These are phyloP conservation scores for Papilio machaon DNA, from an alignment of 1,140 invertebrate genomes.

Conservation along the genomic window DNA sequence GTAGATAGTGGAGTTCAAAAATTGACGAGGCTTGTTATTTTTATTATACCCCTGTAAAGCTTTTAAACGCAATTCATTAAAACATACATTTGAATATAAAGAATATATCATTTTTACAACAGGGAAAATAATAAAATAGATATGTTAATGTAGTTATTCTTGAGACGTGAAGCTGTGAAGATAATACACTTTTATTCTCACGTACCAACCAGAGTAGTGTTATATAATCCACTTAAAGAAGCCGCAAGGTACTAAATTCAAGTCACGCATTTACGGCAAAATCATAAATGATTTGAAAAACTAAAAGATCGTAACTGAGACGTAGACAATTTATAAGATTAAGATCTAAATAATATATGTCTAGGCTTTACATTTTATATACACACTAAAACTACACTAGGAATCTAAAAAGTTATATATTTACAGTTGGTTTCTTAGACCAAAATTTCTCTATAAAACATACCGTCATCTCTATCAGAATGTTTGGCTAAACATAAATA, in stretches of 20 bases:
- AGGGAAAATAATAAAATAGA: neutral
- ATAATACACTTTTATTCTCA: conserved; percentile 8
- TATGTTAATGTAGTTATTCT: neutral
- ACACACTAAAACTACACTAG: no score
- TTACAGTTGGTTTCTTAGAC: no score
- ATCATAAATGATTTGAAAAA: conserved; percentile 19
- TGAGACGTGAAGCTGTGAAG: neutral
- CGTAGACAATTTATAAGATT: conserved; percentile 11
- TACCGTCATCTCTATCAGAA: no score
- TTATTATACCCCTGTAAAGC: no score
- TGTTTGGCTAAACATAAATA: no score
- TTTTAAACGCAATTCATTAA: no score
- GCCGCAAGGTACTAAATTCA: conserved; percentile 5
- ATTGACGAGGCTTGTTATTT: no score
- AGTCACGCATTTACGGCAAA: conserved; percentile 11
- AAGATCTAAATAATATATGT: neutral
- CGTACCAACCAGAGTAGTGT: neutral
- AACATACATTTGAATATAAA: neutral
- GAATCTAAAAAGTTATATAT: no score
- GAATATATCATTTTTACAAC: neutral
- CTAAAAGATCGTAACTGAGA: neutral
- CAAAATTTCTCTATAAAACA: no score
- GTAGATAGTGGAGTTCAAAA: no score
- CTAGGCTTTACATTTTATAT: neutral
- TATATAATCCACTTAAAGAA: conserved; percentile 21